Base-by-base conservation (phyloP, 2,888 invertebrate genomes). In the Eupithecia tripunctaria region DNA sequence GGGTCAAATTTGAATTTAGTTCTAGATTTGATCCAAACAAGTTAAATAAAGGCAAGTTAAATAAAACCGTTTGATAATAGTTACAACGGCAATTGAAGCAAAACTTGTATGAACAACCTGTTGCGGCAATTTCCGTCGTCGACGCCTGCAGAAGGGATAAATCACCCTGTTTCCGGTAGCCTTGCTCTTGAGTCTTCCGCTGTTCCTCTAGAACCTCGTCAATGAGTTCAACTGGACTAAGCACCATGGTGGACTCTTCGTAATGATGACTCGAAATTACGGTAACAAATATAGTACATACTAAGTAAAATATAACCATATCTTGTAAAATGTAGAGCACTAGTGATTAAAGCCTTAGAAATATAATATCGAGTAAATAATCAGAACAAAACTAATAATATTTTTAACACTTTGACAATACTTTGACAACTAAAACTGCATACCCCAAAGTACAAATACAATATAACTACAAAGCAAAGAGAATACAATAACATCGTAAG, bases 151-250 rank as follows among this genome's bases (percentile, higher is more conserved):
- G 25, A 32, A 36, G 6, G 38, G 63, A 63, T 18, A 32, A 71
- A 68, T 21, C 74, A 12, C 29, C 51, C 10, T 29, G 67, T 56
- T 71, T 51, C 2, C 43, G 6, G 7, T 36, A 41, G 14, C 27
- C 63, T 0, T 70, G 38, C 1, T 18, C 29, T n/a, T 75, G 74
- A 15, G 70, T 78, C 75, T 80, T 81, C 38, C 76, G 71, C 56
- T 80, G 81, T 68, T 89, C 89, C 72, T 86, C 74, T 68, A 83
- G 71, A 7, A 90, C 82, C 18, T 88, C 80, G 70, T 88, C 86
- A n/a, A 88, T 83, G 18, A 90, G 75, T 60, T 89, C 87, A 14
- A 84, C 76, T 4, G 88, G 84, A 73, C 84, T 85, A 32, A 89
- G 76, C 2, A 85, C 66, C 10, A 86, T 51, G 70, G 83, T 87